A percentile compares a stretch with the other conserved stretches of the same genome.
Evolutionary conservation across 2,888 invertebrate species (phyloP).

Genomic region (Oxyscelio sp.): DNA sequence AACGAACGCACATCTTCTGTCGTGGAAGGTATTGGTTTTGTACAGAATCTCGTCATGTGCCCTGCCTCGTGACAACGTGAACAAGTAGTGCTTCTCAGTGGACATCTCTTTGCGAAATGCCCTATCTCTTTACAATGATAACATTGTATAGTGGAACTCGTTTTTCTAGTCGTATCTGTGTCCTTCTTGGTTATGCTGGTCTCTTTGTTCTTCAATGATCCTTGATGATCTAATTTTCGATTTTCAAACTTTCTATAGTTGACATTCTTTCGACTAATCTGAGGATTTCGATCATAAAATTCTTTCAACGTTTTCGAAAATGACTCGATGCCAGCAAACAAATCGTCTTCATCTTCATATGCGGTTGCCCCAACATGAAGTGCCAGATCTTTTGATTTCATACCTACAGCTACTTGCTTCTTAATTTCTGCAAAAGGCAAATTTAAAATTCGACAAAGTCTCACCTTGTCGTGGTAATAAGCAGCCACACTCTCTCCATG

Average conservation of each 20-base stretch:
- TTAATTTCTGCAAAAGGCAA: not conserved
- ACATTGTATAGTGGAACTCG: constrained; percentile 9
- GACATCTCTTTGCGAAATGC: constrained; percentile 50
- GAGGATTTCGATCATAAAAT: not conserved
- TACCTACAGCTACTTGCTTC: not conserved
- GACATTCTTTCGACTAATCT: not conserved
- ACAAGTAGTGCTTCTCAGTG: not conserved
- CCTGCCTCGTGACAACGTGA: constrained; percentile 3
- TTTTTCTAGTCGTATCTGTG: not conserved
- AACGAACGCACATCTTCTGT: constrained; percentile 30
- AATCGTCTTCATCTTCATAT: constrained; percentile 6
- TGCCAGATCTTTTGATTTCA: not conserved
- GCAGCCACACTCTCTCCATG: not conserved
- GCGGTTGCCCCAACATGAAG: not conserved
- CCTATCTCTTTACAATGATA: constrained; percentile 38
- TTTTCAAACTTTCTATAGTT: not conserved
- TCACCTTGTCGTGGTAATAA: constrained; percentile 21
- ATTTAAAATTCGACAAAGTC: constrained; percentile 9
- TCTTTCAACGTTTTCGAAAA: not conserved
- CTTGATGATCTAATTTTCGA: no score
- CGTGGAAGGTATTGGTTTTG: not conserved
- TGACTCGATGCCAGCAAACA: constrained; percentile 1
- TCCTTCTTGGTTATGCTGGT: not conserved
- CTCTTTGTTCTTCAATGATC: no score
- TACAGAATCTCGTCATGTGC: constrained; percentile 3